Evolutionary conservation across 2,888 invertebrate genomes (phyloP), one percentile per base, ranked within the genome.

Genomic region (Diadegma fenestrale): DNA sequence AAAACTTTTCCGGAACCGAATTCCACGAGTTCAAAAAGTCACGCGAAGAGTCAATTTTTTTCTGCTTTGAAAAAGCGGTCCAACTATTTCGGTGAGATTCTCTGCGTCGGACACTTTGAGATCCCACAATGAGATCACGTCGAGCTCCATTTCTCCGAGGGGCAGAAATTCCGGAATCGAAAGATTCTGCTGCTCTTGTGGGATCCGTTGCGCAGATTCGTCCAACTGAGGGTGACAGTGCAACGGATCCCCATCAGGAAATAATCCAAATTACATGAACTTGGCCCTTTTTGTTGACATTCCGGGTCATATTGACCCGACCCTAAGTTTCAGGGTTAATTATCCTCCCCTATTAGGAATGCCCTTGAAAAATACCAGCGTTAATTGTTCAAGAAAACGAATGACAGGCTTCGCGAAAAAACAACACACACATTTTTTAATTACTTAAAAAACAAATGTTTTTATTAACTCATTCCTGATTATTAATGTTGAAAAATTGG

Each of bases 121-220:
- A 26, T 72, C 71, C 19, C 4, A 14, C 43, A 61, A 73, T n/a
- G 26, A 26, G 58, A 72, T 72, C 26, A 72, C 58, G 58, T 58
- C 41, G 14, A 22, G 41, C 58, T 41, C 41, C 61, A 43, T 51
- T 73, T 41, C 41, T 12, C 61, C 22, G 17, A 7, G 22, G n/a
- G 26, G n/a, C n/a, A 61, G n/a, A 68, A 45, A 68, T 43, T 45
- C 68, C 45, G 26, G 26, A 26, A 45, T 45, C 43, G 26, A 12
- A 45, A 45, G 6, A 26, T n/a, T 33, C 45, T 43, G 37, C 45
- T 43, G 37, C 26, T 17, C 2, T 26, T 14, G 22, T 58, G 26
- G 8, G 17, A 45, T 7, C 45, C 45, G n/a, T 37, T 19, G 8
- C 37, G 41, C 26, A 45, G 22, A 41, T 66, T 43, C 22, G 22